Evolutionary conservation across 2,113 vertebrate species (phyloP).

Genomic region (Hippocampus mohnikei): DNA sequence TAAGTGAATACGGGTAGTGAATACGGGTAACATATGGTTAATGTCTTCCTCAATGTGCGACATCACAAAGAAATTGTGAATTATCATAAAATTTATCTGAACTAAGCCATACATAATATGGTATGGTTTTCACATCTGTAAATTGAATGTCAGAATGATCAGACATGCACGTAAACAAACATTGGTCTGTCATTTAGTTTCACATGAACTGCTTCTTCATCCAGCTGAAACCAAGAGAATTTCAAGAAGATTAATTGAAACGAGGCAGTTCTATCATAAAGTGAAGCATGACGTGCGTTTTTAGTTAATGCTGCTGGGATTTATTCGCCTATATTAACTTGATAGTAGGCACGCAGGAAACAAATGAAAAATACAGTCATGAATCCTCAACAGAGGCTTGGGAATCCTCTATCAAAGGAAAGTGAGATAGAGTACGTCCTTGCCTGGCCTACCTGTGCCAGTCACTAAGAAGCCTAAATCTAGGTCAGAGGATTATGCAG

Average conservation of each 20-base stretch:
- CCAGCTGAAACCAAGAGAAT: not conserved
- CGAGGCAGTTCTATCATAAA: not conserved
- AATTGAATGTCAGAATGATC: not conserved
- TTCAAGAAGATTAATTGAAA: constrained; percentile 15
- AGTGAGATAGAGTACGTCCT: constrained; percentile 22
- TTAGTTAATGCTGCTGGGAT: constrained; percentile 3
- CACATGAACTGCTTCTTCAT: not conserved
- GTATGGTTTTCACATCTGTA: not conserved
- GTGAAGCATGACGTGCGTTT: not conserved
- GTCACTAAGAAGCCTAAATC: constrained; percentile 22
- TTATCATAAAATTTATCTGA: not conserved
- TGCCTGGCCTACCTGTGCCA: constrained; percentile 11
- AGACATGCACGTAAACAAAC: not conserved
- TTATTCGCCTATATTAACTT: constrained; percentile 20
- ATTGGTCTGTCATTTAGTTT: constrained; percentile 10
- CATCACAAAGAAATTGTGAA: no score
- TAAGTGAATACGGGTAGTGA: no score
- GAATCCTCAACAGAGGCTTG: constrained; percentile 25
- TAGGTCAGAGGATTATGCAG: constrained; percentile 37
- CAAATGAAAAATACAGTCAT: constrained; percentile 23
- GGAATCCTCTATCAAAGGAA: constrained; percentile 24
- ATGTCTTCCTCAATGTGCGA: no score
- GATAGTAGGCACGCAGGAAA: constrained; percentile 15
- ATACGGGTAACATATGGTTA: no score
- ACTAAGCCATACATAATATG: constrained; percentile 6